Evolutionary conservation across 1,140 invertebrate genomes (phyloP), one percentile per base, ranked within the genome.

Genomic region (Cataglyphis hispanica): DNA sequence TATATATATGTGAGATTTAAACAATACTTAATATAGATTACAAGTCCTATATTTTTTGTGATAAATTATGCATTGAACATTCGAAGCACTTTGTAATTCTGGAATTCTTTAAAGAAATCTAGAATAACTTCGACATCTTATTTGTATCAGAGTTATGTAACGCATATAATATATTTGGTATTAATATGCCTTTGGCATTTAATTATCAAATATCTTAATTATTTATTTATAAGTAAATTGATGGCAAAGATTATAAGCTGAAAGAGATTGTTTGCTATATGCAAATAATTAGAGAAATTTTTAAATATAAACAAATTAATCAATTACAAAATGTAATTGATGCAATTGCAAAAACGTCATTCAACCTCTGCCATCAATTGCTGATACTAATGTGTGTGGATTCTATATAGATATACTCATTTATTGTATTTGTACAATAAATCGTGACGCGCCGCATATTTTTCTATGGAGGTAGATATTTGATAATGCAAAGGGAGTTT

Each of bases 381-480:
- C 46, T 53, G 16, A 69, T 40, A 81, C 31, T 85, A 81, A 81
- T 50, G 13, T 31, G 31, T 31, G 27, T 31, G 1, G 70, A 85
- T 80, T 40, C 13, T 80, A 66, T 60, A 13, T 67, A 84, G 60
- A 37, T 69, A 69, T 43, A 85, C 77, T 69, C 87, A 86, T 90
- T 90, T 90, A 90, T 90, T 89, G 72, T 66, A 70, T 86, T 89
- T 86, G 72, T 87, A 89, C 83, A 87, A 89, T 77, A 85, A 74
- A 90, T 84, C 61, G 58, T 75, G 22, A 81, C 74, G 81, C 88
- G 80, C 78, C 67, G 83, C 84, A 84, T 86, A 85, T 85, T 78
- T 78, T 43, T 31, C 86, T 91, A 91, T 87, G 84, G 90, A 92
- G 88, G 91, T 92, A 92, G 91, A 86, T 87, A 87, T 90, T 85